Percentiles rank a stretch among this genome's conserved stretches.
Evolutionary conservation across 37 sponge, comb jelly and placozoan genomes (phyloP).

Genomic region (Crambe crambe): DNA sequence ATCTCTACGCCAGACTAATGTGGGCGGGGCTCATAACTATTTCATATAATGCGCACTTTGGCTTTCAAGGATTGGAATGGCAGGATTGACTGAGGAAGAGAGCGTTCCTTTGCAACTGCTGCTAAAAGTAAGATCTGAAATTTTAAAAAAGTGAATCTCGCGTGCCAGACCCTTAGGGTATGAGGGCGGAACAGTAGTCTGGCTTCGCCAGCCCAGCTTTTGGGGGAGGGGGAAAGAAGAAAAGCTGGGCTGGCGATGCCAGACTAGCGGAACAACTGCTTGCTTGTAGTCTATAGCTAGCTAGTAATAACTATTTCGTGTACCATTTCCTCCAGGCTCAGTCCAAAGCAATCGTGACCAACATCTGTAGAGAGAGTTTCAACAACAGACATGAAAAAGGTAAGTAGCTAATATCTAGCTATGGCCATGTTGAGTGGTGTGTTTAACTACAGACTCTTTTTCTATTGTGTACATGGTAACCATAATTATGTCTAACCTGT

Average conservation of each 20-base stretch:
- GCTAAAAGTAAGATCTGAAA: conserved; percentile 52
- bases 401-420: neutral
- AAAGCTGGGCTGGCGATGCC: no score
- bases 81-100: conserved; percentile 26
- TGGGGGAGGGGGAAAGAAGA: no score
- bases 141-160: neutral
- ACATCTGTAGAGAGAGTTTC: conserved; percentile 42
- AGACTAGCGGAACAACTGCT: no score
- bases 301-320: neutral
- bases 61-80: no score
- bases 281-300: neutral
- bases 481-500: conserved; percentile 4
- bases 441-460: neutral
- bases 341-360: conserved; percentile 43
- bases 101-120: conserved; percentile 14
- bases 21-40: neutral
- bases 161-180: no score
- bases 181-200: no score
- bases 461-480: no score
- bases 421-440: no score
- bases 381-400: conserved; percentile 43
- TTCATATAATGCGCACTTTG: neutral
- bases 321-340: conserved; percentile 26
- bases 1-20: no score
- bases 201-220: no score